Conservation (phyloP, 2,888 invertebrate genomes). For the Eilema depressum region DNA sequence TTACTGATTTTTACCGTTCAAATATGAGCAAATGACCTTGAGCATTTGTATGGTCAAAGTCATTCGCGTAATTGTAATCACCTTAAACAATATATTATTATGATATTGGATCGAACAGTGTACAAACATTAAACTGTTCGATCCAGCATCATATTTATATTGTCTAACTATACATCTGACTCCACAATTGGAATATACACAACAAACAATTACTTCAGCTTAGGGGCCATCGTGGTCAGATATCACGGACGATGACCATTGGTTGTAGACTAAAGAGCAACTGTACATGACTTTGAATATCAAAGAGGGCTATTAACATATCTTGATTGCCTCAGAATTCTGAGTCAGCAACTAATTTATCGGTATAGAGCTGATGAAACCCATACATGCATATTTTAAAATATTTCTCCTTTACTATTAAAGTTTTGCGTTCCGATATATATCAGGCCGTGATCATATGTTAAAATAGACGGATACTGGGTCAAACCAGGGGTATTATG, state of each 20-base stretch:
- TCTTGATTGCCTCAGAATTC: slow-evolving; percentile 70
- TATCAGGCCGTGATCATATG: too few species aligned
- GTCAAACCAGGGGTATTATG: too few species aligned
- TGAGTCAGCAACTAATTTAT: slow-evolving; percentile 58
- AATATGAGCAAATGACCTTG: too few species aligned
- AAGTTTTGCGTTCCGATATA: too few species aligned
- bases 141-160: neutral
- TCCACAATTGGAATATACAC: neutral
- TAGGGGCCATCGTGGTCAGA: slow-evolving; percentile 55
- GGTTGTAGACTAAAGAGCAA: slow-evolving; percentile 43
- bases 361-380: slow-evolving; percentile 55
- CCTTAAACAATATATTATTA: too few species aligned
- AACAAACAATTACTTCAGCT: slow-evolving; percentile 4
- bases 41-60: too few species aligned
- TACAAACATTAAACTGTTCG: too few species aligned
- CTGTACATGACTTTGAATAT: slow-evolving; percentile 71
- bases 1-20: too few species aligned
- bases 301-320: slow-evolving; percentile 75
- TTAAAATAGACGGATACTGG: too few species aligned
- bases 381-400: neutral
- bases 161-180: neutral
- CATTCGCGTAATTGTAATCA: too few species aligned
- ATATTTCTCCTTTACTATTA: neutral
- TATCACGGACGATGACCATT: slow-evolving; percentile 58
- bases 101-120: too few species aligned